These are phyloP conservation scores for Brachionus rotundiformis DNA, from an alignment of 1,140 invertebrate genomes.

Conservation along the genomic window DNA sequence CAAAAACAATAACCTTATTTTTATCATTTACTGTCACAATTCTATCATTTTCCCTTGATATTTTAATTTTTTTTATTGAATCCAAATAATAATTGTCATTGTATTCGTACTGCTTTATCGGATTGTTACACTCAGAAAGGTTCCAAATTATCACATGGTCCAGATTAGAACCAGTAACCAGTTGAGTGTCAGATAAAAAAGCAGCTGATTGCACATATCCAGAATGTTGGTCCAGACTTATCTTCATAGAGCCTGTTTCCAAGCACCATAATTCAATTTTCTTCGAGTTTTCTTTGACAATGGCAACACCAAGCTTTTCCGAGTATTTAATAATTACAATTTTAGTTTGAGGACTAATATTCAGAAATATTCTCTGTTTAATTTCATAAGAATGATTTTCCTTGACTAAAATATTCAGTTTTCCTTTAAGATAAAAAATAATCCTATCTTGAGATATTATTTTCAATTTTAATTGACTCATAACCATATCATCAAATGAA, in stretches of 20 bases:
- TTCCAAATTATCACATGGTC: conserved; percentile 4
- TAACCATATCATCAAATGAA: background rate
- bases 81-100: background rate
- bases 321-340: background rate
- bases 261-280: background rate
- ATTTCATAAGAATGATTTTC: background rate
- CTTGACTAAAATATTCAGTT: background rate
- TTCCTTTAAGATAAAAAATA: background rate
- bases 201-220: background rate
- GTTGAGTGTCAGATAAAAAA: background rate
- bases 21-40: background rate
- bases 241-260: background rate
- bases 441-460: background rate
- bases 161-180: background rate
- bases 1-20: conserved; percentile 1
- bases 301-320: background rate
- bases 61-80: conserved; percentile 14
- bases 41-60: background rate
- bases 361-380: background rate
- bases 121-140: background rate
- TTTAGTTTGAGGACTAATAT: background rate
- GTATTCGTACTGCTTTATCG: background rate
- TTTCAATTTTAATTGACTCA: background rate
- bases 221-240: background rate
- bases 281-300: background rate